phyloP scores from a whole-genome alignment of 1,140 invertebrate species.

The Micrasema longulum region DNA sequence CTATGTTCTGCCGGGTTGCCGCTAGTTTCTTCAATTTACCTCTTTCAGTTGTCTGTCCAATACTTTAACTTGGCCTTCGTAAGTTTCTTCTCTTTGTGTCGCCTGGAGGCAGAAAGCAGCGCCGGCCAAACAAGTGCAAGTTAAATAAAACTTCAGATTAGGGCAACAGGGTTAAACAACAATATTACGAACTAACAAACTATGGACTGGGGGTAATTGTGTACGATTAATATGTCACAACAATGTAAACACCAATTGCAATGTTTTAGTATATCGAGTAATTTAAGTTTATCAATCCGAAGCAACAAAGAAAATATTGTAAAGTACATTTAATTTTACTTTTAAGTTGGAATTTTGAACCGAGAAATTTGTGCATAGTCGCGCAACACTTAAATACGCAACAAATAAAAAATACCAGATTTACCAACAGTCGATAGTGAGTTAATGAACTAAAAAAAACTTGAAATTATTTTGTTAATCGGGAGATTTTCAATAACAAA shows the following conservation, averaged over 20 bases:
- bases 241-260: no score
- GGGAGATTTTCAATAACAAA: constrained; percentile 17
- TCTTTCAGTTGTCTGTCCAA: constrained; percentile 93
- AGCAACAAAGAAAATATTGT: no score
- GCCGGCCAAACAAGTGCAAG: constrained; percentile 43
- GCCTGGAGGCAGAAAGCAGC: constrained; percentile 72
- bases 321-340: no score
- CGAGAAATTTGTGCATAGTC: no score
- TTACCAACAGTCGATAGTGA: constrained; percentile 1
- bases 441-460: constrained; percentile 2
- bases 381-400: no score
- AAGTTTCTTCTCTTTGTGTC: constrained; percentile 96
- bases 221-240: no score
- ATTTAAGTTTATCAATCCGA: no score
- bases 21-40: constrained; percentile 71
- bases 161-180: constrained; percentile 24
- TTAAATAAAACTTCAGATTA: constrained; percentile 51
- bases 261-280: no score
- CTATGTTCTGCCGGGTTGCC: constrained; percentile 44
- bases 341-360: no score
- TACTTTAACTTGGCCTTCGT: constrained; percentile 93
- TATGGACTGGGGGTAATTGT: constrained; percentile 4
- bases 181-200: constrained; percentile 25
- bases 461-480: constrained; percentile 14
- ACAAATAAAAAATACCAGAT: background rate